These are phyloP conservation scores for Diceros bicornis DNA, from an alignment of 2,797 vertebrate species.

Conservation along the genomic window DNA sequence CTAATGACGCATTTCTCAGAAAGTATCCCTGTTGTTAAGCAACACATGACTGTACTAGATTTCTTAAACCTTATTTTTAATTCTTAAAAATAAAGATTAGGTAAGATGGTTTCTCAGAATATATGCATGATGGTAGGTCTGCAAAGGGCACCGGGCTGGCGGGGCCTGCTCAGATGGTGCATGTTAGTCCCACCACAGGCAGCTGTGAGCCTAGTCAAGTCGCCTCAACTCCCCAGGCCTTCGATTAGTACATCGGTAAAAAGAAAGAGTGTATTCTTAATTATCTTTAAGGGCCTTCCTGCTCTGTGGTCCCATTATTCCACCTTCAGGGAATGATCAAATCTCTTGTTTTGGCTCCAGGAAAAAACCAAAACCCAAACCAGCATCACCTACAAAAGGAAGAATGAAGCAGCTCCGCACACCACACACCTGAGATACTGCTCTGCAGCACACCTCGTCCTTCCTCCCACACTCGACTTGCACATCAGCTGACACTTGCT, in stretches of 20 bases:
- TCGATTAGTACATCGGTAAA: not conserved
- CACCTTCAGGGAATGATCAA: not conserved
- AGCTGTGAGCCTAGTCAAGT: not conserved
- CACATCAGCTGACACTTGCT: slow-evolving; percentile 50
- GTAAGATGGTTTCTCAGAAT: not conserved
- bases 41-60: not conserved
- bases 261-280: not conserved
- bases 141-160: not conserved
- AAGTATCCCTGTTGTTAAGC: too few relatives aligned
- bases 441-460: not conserved
- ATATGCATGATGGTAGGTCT: not conserved
- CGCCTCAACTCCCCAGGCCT: not conserved
- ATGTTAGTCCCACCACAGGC: not conserved
- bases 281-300: not conserved
- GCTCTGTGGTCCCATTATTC: not conserved
- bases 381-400: not conserved
- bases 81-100: not conserved
- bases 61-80: slow-evolving; percentile 47
- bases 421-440: not conserved
- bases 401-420: too few relatives aligned
- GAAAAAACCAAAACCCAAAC: not conserved
- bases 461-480: slow-evolving; percentile 48
- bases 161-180: not conserved
- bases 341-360: not conserved
- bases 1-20: too few relatives aligned